A percentile compares a stretch with the other conserved stretches of the same genome.
phyloP scores from a whole-genome alignment of 1,140 invertebrate genomes.

The Eueides isabella region DNA sequence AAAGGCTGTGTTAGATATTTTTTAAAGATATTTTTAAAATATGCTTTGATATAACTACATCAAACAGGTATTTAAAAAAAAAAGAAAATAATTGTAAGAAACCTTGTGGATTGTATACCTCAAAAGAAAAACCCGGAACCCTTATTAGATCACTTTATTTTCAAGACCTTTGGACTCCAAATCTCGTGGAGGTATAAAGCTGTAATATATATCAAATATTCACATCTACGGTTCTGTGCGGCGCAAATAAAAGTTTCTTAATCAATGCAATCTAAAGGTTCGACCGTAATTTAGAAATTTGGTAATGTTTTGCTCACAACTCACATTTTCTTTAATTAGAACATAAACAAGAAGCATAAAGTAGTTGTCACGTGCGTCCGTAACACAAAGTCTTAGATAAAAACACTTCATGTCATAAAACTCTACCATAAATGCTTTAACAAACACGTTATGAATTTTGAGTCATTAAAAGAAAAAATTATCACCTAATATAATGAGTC shows the following conservation, averaged over 20 bases:
- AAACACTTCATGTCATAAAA: neutral
- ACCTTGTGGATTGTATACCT: too few relatives aligned
- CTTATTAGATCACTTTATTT: too few relatives aligned
- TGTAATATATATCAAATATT: too few relatives aligned
- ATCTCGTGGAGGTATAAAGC: too few relatives aligned
- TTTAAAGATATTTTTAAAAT: neutral
- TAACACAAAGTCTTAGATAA: neutral
- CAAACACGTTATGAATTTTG: conserved; percentile 13
- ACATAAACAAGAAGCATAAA: neutral
- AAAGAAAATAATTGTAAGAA: too few relatives aligned
- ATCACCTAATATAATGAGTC: conserved; percentile 16
- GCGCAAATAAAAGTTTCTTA: too few relatives aligned
- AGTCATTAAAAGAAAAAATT: conserved; percentile 16
- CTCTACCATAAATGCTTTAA: neutral
- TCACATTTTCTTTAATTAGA: neutral
- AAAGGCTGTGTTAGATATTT: neutral
- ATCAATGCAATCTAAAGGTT: too few relatives aligned
- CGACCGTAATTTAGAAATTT: too few relatives aligned
- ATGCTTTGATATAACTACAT: neutral
- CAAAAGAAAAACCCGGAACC: too few relatives aligned
- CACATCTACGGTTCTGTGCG: too few relatives aligned
- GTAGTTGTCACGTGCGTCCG: neutral
- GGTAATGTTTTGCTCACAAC: neutral
- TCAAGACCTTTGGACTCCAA: too few relatives aligned
- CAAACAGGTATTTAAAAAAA: neutral